Evolutionary conservation across 53 echinoderm and acorn worm genomes (phyloP), one percentile per base, ranked within the genome.

Genomic region (Temnopleurus reevesii): DNA sequence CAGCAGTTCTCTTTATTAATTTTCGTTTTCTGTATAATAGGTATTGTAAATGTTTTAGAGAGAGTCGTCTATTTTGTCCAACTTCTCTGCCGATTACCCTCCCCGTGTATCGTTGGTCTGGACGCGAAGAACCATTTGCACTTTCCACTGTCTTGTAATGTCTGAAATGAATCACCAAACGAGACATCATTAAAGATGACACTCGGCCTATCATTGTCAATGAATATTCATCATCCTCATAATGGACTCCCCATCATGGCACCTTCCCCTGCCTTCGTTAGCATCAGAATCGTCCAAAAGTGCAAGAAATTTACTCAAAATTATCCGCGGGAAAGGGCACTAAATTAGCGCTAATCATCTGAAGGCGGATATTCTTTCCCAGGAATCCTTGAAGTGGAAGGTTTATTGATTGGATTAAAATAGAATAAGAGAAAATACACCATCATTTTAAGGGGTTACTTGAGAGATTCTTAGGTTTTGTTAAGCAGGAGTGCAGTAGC

Each of bases 301-400:
- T 85, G 85, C 85, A 46, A 85, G 60, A 85, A 59, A 83, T 83
- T 81, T 83, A 83, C 58, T 27, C 35, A 43, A 83, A 81, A 51
- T 83, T 83, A 46, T 79, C 30, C n/a, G 30, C 71, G 36, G 79
- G 49, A 79, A 79, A 28, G 41, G 49, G 25, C 47, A 49, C 46
- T 49, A 8, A 51, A 79, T 79, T 77, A 46, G 12, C 27, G 79
- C 79, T 47, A 79, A 79, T 79, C 29, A 13, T 79, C 46, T 28
- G 12, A 47, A 49, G n/a, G 4, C 41, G 41, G 41, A 27, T 17
- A 64, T 15, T 64, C 41, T 66, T 19, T 31, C 18, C 15, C 41
- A 66, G 49, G 12, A 49, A 56, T 56, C n/a, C 71, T 19, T 38
- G 41, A 41, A 13, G 41, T 7, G 71, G 41, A 71, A 71, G 71